Percentiles rank a stretch among this genome's conserved stretches.
Conservation (phyloP, 2,113 vertebrate genomes). For the Antigone vipio region DNA sequence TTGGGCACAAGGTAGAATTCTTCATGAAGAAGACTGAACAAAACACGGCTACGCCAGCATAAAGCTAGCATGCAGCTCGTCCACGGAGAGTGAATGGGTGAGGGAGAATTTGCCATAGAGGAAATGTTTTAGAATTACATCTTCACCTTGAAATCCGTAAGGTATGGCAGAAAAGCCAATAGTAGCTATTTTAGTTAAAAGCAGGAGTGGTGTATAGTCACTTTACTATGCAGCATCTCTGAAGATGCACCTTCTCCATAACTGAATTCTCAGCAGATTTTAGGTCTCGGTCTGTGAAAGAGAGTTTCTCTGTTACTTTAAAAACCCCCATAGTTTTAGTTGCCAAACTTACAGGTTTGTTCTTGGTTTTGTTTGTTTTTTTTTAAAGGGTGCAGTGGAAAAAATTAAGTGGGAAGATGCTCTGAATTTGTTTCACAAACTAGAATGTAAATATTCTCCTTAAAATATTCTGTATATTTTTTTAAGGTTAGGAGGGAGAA, state of each 20-base stretch:
- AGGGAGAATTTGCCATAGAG: background rate
- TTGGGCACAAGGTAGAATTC: background rate
- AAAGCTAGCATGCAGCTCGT: background rate
- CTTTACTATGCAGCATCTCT: background rate
- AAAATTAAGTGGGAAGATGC: background rate
- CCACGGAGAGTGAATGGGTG: accelerated
- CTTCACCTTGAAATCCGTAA: background rate
- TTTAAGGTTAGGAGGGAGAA: background rate
- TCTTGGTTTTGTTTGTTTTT: too few relatives aligned
- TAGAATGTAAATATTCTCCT: background rate
- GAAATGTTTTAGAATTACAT: background rate
- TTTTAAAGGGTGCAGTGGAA: background rate
- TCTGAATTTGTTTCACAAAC: background rate
- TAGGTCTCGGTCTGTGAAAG: background rate
- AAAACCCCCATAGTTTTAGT: background rate
- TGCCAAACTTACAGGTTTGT: background rate
- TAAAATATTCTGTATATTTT: background rate
- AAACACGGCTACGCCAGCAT: background rate
- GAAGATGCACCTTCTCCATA: background rate
- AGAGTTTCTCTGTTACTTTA: background rate
- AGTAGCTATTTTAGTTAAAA: background rate
- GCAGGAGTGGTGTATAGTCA: background rate
- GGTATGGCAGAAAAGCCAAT: background rate
- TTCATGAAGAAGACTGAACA: background rate
- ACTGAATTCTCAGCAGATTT: background rate